A percentile compares a stretch with the other conserved stretches of the same genome.
phyloP scores from a whole-genome alignment of 2,888 invertebrate genomes.

The Lomographa bimaculata region DNA sequence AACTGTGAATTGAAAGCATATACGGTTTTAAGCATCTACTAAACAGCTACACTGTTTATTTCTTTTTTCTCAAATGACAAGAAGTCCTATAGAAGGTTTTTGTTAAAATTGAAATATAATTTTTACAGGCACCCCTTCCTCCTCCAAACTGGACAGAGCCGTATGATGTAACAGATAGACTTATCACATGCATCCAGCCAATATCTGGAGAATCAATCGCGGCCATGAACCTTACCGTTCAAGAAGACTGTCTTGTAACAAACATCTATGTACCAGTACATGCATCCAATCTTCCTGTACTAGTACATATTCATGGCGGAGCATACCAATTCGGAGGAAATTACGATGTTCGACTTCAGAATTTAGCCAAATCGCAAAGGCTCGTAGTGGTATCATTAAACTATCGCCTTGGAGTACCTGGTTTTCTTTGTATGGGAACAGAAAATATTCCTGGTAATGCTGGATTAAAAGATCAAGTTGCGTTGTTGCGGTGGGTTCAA shows the following conservation, averaged over 20 bases:
- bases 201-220: not conserved
- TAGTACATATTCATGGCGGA: slow-evolving; percentile 4
- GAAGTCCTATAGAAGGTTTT: no score
- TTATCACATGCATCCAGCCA: not conserved
- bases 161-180: not conserved
- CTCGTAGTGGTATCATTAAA: slow-evolving; percentile 26
- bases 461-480: slow-evolving; percentile 48
- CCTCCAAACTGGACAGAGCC: slow-evolving; percentile 6
- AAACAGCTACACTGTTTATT: no score
- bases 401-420: slow-evolving; percentile 40
- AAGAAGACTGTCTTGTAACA: slow-evolving; percentile 8
- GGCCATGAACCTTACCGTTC: not conserved
- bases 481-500: slow-evolving; percentile 41
- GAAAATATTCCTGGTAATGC: slow-evolving; percentile 47
- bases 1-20: no score
- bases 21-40: no score
- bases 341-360: not conserved
- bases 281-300: slow-evolving; percentile 6
- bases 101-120: no score
- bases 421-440: slow-evolving; percentile 49
- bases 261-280: slow-evolving; percentile 6
- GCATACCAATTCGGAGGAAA: not conserved
- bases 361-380: slow-evolving; percentile 18
- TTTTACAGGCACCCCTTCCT: slow-evolving; percentile 11
- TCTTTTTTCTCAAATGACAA: no score